Base-by-base conservation (phyloP, 2,888 invertebrate genomes). In the Ophion ellenae region DNA sequence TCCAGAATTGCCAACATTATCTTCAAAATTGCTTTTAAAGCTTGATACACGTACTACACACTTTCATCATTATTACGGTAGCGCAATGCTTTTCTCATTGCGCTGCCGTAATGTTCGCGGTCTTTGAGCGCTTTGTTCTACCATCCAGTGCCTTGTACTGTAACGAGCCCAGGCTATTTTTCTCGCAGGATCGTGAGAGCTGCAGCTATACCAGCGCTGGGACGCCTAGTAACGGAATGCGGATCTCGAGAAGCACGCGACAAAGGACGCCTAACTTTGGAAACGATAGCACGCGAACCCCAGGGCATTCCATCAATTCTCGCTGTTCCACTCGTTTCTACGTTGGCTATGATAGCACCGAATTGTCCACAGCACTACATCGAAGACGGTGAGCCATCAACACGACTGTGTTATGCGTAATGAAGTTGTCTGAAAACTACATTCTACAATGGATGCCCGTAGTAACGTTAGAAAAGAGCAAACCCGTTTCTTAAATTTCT, bases 161-260 rank as follows among this genome's bases (percentile, higher is more conserved):
- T 24, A 32, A 53, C 61, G 67, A 14, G 61, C 20, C 11, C 24
- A 1, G 24, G 17, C 20, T 61, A n/a, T 61, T 61, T 20, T 10
- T 45, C 14, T 64, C 93, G 74, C 89, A 95, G 95, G 81, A 92
- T 95, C 87, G 96, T 97, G 0, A 94, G 95, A 90, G 95, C 95
- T 71, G 95, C 96, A 6, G 96, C 96, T 5, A 95, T 97, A 88
- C 95, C 96, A 70, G 95, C 96, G 1, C 94, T 96, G 85, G 96
- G 96, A 36, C 95, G 95, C 81, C 94, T 96, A n/a, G 95, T 95
- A 78, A 95, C 94, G 0, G 94, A 95, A 81, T 95, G 95, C 86
- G 92, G 92, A 59, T 92, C 94, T 1, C 93, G 92, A 84, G 95
- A 95, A 92, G 94, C 95, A 3, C 95, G 95, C 74, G 95, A 96